Base-by-base conservation (phyloP, 2,888 invertebrate genomes). In the Drosophila mulleri region DNA sequence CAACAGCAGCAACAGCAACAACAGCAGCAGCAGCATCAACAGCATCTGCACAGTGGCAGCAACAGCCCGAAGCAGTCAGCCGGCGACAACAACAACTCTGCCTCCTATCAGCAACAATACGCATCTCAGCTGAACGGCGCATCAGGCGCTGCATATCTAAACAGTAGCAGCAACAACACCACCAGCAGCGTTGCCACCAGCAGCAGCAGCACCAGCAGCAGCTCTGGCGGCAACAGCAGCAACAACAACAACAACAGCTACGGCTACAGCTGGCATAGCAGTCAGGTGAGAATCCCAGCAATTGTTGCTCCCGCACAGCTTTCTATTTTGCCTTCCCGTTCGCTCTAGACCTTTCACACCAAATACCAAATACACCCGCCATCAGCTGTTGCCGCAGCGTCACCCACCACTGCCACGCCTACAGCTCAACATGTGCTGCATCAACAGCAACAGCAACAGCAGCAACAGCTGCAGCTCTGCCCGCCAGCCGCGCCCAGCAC, bases 261-360 rank as follows among this genome's bases (percentile, higher is more conserved):
- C 70, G 90, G 89, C 78, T 92, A 92, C 82, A 92, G 91, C 80
- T 93, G 93, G 93, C 93, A 91, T 68, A 92, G 88, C 82, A 90
- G 90, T 86, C 93, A 93, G 92, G 93, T 93, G 78, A 92, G 92
- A 45, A 45, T 54, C 62, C 63, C 58, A 66, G 67, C 44, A 35
- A 32, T 18, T 59, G 59, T 39, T 70, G 23, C 29, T 16, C 29
- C 5, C 12, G 41, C n/a, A 26, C 35, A 61, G 26, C 69, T 71
- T 63, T 54, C 39, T 63, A 54, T 53, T 8, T 59, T 5, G 32
- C 47, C 60, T 35, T 61, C 35, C 35, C 52, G 16, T 56, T 14
- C 50, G 45, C 57, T 69, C 56, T 68, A 92, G 92, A 89, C 91
- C 75, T 92, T 91, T 83, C 91, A 92, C 83, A 85, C 90, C 80